A percentile compares a stretch with the other conserved stretches of the same genome.
Evolutionary conservation across 2,113 vertebrate species (phyloP).

Genomic region (Menidia beryllina): DNA sequence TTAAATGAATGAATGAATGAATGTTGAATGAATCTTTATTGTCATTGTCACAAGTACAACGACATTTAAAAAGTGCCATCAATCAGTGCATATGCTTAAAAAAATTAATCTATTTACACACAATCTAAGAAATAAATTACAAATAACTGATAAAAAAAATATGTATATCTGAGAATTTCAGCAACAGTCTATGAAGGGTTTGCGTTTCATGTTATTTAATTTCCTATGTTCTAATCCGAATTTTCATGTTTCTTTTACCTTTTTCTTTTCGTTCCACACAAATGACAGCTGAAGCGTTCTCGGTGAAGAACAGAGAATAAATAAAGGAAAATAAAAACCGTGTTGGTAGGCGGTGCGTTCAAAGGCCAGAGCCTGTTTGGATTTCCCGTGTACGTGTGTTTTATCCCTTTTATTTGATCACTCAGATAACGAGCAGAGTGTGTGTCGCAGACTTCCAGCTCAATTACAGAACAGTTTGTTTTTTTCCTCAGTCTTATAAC

Average conservation of each 20-base stretch:
- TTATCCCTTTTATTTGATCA: slow-evolving; percentile 1
- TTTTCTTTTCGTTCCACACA: slow-evolving; percentile 5
- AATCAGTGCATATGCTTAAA: too few relatives aligned
- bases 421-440: slow-evolving; percentile 23
- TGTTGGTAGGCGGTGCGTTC: slow-evolving; percentile 10
- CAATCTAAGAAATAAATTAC: too few relatives aligned
- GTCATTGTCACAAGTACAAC: too few relatives aligned
- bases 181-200: neutral
- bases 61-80: too few relatives aligned
- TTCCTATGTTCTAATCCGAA: too few relatives aligned
- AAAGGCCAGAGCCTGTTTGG: slow-evolving; percentile 12
- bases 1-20: too few relatives aligned
- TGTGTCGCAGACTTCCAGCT: slow-evolving; percentile 27
- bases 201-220: too few relatives aligned
- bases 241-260: too few relatives aligned
- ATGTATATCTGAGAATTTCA: neutral
- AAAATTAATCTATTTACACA: too few relatives aligned
- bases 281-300: slow-evolving; percentile 7
- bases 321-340: slow-evolving; percentile 15
- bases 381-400: neutral
- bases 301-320: neutral
- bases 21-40: too few relatives aligned
- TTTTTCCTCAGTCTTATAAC: slow-evolving; percentile 24
- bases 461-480: slow-evolving; percentile 22
- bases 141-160: too few relatives aligned